A percentile compares a stretch with the other conserved stretches of the same genome.
Conservation (phyloP, 2,797 vertebrate genomes). For the Decapterus maruadsi region DNA sequence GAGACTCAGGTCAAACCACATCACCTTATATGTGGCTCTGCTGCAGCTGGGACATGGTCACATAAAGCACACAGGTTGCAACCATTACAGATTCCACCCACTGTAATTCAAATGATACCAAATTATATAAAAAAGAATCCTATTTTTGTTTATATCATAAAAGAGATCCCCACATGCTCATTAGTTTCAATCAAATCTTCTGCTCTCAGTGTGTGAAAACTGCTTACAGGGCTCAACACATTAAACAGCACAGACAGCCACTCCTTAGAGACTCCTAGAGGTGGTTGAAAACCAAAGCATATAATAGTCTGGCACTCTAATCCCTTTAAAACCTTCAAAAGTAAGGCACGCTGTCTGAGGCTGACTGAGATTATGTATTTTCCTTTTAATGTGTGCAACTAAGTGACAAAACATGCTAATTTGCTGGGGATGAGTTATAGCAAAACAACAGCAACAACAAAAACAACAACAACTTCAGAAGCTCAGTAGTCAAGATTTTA, state of each 20-base stretch:
- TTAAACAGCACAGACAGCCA: conserved; percentile 55
- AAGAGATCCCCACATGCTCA: conserved; percentile 13
- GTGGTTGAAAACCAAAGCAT: conserved; percentile 63
- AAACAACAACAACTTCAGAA: conserved; percentile 10
- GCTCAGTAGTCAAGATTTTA: neutral
- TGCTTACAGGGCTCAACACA: conserved; percentile 45
- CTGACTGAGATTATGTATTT: conserved; percentile 43
- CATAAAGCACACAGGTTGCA: conserved; percentile 55
- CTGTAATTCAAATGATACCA: conserved; percentile 46
- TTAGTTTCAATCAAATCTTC: conserved; percentile 12
- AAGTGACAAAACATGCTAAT: conserved; percentile 22
- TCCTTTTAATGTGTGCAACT: conserved; percentile 15
- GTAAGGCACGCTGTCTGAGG: conserved; percentile 38
- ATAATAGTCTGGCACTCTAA: conserved; percentile 67
- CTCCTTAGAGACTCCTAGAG: conserved; percentile 60
- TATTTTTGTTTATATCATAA: conserved; percentile 40
- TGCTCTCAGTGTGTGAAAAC: conserved; percentile 48
- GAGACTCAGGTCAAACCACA: conserved; percentile 76
- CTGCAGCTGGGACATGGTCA: conserved; percentile 30
- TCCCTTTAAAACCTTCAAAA: conserved; percentile 52
- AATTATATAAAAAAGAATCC: conserved; percentile 23
- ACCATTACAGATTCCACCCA: conserved; percentile 29
- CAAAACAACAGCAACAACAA: neutral
- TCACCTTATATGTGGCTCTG: conserved; percentile 64
- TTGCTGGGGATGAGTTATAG: neutral